Evolutionary conservation across 2,888 invertebrate genomes (phyloP).

Genomic region (Drosophila parthenogenetica): DNA sequence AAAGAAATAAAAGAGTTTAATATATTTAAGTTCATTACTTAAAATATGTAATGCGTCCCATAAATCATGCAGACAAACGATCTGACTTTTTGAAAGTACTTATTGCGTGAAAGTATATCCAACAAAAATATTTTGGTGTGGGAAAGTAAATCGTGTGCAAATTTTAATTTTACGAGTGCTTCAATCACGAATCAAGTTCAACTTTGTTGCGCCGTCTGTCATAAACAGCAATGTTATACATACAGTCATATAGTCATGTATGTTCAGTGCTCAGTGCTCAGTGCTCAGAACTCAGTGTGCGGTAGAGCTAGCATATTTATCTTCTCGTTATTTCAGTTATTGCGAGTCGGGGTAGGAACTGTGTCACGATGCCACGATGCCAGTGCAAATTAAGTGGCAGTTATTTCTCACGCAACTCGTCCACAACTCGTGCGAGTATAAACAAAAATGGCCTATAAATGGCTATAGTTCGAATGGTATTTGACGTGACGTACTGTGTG

Average conservation of each 20-base stretch:
- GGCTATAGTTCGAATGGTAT: constrained; percentile 64
- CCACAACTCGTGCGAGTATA: constrained; percentile 47
- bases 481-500: constrained; percentile 23
- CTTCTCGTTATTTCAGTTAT: constrained; percentile 58
- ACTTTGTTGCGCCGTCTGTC: constrained; percentile 62
- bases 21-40: not conserved
- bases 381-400: constrained; percentile 74
- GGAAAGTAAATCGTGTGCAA: constrained; percentile 66
- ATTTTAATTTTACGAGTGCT: constrained; percentile 74
- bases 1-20: too few relatives aligned
- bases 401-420: constrained; percentile 80
- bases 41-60: constrained; percentile 5
- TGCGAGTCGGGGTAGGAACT: not conserved
- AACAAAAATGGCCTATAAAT: constrained; percentile 75
- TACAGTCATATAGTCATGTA: not conserved
- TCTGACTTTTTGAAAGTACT: constrained; percentile 6
- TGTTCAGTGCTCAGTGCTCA: constrained; percentile 24
- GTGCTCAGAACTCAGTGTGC: not conserved
- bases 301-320: constrained; percentile 63
- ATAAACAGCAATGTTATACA: constrained; percentile 58
- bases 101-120: not conserved
- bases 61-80: not conserved
- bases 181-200: constrained; percentile 52
- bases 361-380: constrained; percentile 7
- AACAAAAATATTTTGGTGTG: not conserved